A percentile compares a stretch with the other conserved stretches of the same genome.
Conservation (phyloP, 2,113 vertebrate species). For the Rattus rattus region DNA sequence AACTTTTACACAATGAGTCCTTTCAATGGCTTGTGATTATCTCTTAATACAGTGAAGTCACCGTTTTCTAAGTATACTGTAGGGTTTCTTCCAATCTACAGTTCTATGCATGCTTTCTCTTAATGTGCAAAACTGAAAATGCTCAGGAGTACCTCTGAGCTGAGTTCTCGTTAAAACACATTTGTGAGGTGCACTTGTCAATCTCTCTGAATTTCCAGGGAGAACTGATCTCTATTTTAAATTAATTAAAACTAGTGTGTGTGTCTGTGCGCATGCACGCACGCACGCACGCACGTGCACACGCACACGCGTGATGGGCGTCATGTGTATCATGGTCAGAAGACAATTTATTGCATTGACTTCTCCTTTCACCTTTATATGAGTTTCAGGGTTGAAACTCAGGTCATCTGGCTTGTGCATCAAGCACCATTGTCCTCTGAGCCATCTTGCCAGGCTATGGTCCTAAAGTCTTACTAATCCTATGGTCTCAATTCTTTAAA, state of each 20-base stretch:
- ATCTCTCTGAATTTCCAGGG: conserved; percentile 11
- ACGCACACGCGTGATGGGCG: no score
- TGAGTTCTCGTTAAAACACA: conserved; percentile 1
- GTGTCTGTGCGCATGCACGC: neutral
- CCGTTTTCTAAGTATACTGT: neutral
- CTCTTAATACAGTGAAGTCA: neutral
- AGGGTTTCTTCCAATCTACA: conserved; percentile 7
- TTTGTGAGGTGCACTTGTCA: conserved; percentile 4
- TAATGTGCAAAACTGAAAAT: conserved; percentile 11
- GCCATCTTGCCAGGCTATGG: neutral
- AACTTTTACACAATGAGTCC: neutral
- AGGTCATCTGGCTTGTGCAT: no score
- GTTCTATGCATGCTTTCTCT: neutral
- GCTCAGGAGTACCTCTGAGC: neutral
- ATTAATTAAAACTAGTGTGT: neutral
- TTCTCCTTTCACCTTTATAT: neutral
- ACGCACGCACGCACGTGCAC: no score
- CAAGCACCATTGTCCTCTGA: neutral
- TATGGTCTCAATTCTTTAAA: neutral
- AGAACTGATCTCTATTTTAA: conserved; percentile 4
- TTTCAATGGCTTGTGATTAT: neutral
- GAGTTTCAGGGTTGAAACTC: neutral
- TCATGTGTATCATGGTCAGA: neutral
- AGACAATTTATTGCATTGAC: neutral
- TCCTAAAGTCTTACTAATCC: neutral